Evolutionary conservation across 2,797 vertebrate genomes (phyloP).

Genomic region (Onychomys torridus): DNA sequence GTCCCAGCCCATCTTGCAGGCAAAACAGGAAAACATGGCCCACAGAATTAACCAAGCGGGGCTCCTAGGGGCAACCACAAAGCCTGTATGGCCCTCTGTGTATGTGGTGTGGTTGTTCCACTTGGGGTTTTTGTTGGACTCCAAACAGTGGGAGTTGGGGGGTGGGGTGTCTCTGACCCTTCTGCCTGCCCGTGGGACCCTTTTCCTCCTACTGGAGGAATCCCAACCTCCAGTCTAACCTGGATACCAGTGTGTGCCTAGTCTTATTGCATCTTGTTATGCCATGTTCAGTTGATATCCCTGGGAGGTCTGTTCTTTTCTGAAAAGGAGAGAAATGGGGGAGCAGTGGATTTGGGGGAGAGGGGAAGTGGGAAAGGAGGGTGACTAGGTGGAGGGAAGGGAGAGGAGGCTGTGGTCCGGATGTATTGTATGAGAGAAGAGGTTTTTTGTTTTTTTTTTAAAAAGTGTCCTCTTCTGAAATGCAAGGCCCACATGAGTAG

Average conservation of each 20-base stretch:
- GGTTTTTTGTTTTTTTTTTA: neutral
- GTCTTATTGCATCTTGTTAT: neutral
- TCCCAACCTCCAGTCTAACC: too few species aligned
- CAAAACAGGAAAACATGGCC: neutral
- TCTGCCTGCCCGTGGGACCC: too few species aligned
- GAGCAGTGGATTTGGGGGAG: too few species aligned
- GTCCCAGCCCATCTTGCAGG: neutral
- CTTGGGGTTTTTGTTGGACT: neutral
- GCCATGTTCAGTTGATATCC: neutral
- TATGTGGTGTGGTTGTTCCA: too few species aligned
- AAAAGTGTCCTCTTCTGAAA: neutral
- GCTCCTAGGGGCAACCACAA: neutral
- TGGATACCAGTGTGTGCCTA: neutral
- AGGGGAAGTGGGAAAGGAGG: too few species aligned
- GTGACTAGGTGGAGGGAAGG: neutral
- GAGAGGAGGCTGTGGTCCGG: neutral
- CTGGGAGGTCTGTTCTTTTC: neutral
- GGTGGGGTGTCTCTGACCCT: neutral
- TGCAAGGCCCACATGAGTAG: too few species aligned
- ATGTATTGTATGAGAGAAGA: neutral
- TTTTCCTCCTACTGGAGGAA: neutral
- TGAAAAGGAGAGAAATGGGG: neutral
- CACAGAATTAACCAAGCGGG: neutral
- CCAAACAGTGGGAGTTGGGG: neutral
- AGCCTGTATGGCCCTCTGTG: neutral